Percentiles rank a stretch among this genome's conserved stretches.
phyloP scores from a whole-genome alignment of 2,888 invertebrate genomes.

The Aphrophora alni region DNA sequence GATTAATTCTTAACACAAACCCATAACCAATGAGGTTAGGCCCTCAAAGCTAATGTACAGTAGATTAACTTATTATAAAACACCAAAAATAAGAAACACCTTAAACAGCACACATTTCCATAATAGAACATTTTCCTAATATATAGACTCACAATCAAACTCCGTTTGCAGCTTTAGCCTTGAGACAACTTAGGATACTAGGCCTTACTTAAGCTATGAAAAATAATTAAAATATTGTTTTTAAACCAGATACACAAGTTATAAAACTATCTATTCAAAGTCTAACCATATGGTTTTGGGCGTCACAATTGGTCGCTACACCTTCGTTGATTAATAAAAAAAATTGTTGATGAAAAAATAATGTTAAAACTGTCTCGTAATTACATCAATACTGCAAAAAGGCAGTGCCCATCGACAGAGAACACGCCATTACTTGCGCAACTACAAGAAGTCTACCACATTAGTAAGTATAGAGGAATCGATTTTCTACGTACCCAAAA shows the following conservation, averaged over 20 bases:
- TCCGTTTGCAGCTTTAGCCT: not conserved
- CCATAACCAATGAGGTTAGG: too few relatives aligned
- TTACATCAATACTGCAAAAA: conserved; percentile 6
- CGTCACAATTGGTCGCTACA: not conserved
- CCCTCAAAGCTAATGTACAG: too few relatives aligned
- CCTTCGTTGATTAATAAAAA: not conserved
- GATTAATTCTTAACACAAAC: too few relatives aligned
- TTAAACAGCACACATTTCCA: too few relatives aligned
- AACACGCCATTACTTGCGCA: conserved; percentile 43
- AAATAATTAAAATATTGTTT: not conserved
- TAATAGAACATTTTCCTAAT: too few relatives aligned
- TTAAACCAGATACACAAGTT: not conserved
- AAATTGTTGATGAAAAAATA: not conserved
- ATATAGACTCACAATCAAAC: not conserved
- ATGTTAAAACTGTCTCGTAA: not conserved
- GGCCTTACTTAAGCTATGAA: not conserved
- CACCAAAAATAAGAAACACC: too few relatives aligned
- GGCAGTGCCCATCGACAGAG: conserved; percentile 1
- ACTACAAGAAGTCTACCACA: conserved; percentile 31
- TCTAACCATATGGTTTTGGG: not conserved
- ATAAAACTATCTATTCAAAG: not conserved
- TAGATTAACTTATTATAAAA: too few relatives aligned
- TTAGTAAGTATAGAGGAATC: conserved; percentile 13
- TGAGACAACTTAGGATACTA: not conserved
- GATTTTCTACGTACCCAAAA: conserved; percentile 30